A percentile compares a stretch with the other conserved stretches of the same genome.
Evolutionary conservation across 2,113 vertebrate species (phyloP).

Genomic region (Galeopterus variegatus): DNA sequence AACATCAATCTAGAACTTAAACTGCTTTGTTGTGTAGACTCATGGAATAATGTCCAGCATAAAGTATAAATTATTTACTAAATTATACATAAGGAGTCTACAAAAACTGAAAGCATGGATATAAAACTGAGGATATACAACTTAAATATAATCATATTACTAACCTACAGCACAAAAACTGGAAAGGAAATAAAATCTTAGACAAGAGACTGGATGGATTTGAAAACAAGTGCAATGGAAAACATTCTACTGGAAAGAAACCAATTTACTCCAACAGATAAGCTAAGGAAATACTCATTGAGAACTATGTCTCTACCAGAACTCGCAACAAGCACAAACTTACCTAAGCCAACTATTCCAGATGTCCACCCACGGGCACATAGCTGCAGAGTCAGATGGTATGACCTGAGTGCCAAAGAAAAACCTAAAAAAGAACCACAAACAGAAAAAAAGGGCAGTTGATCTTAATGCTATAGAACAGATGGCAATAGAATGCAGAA

Average conservation of each 20-base stretch:
- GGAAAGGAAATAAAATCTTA: conserved; percentile 63
- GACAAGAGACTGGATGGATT: neutral
- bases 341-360: conserved; percentile 73
- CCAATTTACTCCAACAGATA: conserved; percentile 54
- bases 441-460: conserved; percentile 68
- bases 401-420: conserved; percentile 67
- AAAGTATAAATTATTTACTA: neutral
- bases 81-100: conserved; percentile 25
- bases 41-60: neutral
- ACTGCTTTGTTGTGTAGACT: neutral
- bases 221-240: conserved; percentile 52
- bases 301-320: conserved; percentile 34
- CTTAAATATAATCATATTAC: conserved; percentile 23
- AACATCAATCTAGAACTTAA: neutral
- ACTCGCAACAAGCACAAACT: conserved; percentile 61
- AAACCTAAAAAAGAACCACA: conserved; percentile 64
- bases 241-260: conserved; percentile 39
- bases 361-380: conserved; percentile 70
- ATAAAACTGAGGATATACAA: conserved; percentile 44
- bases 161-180: conserved; percentile 51
- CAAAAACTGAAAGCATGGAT: conserved; percentile 1
- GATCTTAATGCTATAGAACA: conserved; percentile 76
- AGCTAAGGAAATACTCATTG: conserved; percentile 51
- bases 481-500: conserved; percentile 76
- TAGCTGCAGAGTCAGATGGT: conserved; percentile 61